Evolutionary conservation across 2,797 vertebrate genomes (phyloP).

Genomic region (Crypturellus tataupa): DNA sequence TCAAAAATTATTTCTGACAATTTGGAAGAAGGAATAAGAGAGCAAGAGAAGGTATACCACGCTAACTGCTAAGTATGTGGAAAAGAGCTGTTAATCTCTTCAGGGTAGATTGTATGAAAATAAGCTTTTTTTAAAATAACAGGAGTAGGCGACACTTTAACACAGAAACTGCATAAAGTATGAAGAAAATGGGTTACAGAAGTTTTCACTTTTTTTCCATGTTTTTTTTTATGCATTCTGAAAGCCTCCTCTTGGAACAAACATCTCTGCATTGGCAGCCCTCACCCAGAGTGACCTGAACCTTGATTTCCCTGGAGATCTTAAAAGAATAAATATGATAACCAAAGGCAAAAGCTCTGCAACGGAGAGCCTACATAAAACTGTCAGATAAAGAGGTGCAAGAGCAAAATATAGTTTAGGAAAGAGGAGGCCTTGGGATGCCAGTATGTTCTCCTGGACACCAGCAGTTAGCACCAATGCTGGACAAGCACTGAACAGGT

Average conservation of each 20-base stretch:
- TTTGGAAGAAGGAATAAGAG: neutral
- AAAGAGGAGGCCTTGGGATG: neutral
- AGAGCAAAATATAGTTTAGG: accelerated
- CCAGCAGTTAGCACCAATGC: neutral
- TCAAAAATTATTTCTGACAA: neutral
- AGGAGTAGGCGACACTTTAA: neutral
- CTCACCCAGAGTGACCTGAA: neutral
- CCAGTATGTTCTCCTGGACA: too few relatives aligned
- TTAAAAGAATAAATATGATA: neutral
- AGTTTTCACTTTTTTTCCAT: neutral
- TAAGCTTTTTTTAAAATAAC: neutral
- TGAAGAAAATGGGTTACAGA: neutral
- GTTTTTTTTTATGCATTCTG: neutral
- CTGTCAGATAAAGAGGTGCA: neutral
- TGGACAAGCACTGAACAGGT: neutral
- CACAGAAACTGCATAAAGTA: neutral
- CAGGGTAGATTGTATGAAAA: neutral
- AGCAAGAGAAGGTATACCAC: neutral
- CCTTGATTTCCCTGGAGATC: neutral
- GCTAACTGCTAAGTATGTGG: neutral
- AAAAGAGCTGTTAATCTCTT: neutral
- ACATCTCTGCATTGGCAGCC: neutral
- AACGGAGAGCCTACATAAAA: neutral
- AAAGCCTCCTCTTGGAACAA: neutral
- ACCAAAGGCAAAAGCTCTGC: neutral